Percentiles rank a stretch among this genome's conserved stretches.
Evolutionary conservation across 2,113 vertebrate genomes (phyloP).

Genomic region (Apus apus): DNA sequence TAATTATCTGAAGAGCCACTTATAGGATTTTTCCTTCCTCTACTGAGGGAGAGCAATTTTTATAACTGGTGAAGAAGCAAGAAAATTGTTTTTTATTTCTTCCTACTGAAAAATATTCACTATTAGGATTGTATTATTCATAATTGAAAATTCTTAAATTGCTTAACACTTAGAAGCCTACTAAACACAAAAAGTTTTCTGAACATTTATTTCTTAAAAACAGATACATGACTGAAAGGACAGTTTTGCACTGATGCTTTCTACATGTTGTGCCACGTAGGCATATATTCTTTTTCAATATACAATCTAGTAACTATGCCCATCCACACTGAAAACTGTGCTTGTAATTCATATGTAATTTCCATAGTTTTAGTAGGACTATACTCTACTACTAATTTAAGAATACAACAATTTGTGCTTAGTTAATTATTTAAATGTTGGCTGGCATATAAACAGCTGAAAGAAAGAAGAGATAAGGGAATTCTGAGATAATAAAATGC

Average conservation of each 20-base stretch:
- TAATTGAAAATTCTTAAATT: not conserved
- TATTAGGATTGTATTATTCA: not conserved
- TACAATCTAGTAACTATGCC: not conserved
- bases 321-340: not conserved
- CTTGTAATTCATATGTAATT: not conserved
- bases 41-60: not conserved
- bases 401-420: not conserved
- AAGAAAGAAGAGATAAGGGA: not conserved
- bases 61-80: not conserved
- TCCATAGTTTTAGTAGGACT: not conserved
- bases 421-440: not conserved
- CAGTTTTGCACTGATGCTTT: slow-evolving; percentile 8
- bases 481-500: not conserved
- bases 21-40: not conserved
- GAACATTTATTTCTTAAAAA: slow-evolving; percentile 6
- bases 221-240: not conserved
- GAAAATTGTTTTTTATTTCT: not conserved
- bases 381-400: not conserved
- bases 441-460: not conserved
- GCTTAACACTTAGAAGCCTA: not conserved
- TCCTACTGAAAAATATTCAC: not conserved
- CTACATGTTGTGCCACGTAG: slow-evolving; percentile 1
- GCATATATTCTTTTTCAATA: slow-evolving; percentile 19
- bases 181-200: slow-evolving; percentile 24
- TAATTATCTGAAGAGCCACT: slow-evolving; percentile 15